Conservation (phyloP, 2,797 vertebrate genomes). For the Squalus acanthias region DNA sequence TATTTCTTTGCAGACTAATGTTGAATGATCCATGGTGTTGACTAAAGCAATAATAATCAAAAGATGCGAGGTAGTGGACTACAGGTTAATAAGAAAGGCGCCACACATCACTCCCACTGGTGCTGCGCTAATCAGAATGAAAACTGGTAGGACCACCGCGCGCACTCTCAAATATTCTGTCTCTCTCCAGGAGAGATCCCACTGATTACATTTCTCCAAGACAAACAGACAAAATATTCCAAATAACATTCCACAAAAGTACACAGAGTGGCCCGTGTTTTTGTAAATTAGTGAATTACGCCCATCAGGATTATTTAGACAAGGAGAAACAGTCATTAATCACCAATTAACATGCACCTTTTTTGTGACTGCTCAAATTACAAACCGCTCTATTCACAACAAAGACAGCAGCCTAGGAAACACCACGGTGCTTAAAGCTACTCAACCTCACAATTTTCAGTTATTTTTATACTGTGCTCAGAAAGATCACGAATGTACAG, state of each 20-base stretch:
- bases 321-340: not conserved
- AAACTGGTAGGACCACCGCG: not conserved
- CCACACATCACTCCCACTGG: not conserved
- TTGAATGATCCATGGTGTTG: not conserved
- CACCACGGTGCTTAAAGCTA: not conserved
- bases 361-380: not conserved
- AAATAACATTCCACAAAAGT: not conserved
- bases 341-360: not conserved
- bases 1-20: not conserved
- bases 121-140: not conserved
- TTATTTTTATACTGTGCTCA: not conserved
- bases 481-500: not conserved
- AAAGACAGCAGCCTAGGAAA: not conserved
- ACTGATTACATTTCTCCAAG: not conserved
- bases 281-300: not conserved
- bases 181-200: not conserved
- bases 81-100: not conserved
- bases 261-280: not conserved
- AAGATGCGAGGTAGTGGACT: not conserved
- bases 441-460: not conserved
- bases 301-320: not conserved
- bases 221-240: constrained; percentile 5
- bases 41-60: constrained; percentile 27
- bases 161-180: not conserved
- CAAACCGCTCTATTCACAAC: not conserved